Evolutionary conservation across 37 sponge, comb jelly and placozoan genomes (phyloP).

Genomic region (Chondrosia reniformis): DNA sequence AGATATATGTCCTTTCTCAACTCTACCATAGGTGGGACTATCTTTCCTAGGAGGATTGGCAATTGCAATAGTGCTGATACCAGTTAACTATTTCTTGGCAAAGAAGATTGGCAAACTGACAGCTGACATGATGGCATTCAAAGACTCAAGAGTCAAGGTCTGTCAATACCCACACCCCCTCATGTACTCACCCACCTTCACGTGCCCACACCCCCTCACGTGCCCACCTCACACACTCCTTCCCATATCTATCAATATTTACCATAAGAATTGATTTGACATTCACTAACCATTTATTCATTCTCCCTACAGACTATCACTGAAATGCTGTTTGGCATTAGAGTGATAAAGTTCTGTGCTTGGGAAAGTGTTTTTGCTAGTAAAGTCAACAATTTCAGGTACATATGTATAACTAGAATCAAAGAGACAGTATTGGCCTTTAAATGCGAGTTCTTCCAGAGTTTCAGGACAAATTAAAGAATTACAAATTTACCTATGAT

Average conservation of each 20-base stretch:
- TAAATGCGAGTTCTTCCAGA: no score
- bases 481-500: no score
- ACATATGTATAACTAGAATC: not conserved
- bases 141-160: slow-evolving; percentile 90
- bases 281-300: no score
- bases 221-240: not conserved
- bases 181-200: not conserved
- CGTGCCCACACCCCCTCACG: not conserved
- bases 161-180: not conserved
- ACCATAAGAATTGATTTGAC: no score
- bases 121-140: slow-evolving; percentile 84
- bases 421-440: no score
- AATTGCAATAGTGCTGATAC: slow-evolving; percentile 78
- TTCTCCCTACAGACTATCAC: slow-evolving; percentile 63
- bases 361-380: slow-evolving; percentile 84
- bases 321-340: slow-evolving; percentile 81
- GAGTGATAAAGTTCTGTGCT: slow-evolving; percentile 93
- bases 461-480: no score
- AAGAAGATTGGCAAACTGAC: slow-evolving; percentile 85
- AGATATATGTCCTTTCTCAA: not conserved
- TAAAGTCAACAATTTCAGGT: slow-evolving; percentile 66
- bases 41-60: slow-evolving; percentile 90
- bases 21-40: slow-evolving; percentile 72
- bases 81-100: slow-evolving; percentile 91
- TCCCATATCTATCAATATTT: no score